Percentiles rank a stretch among this genome's conserved stretches.
Conservation (phyloP, 1,140 invertebrate genomes). For the Carposina sasakii region DNA sequence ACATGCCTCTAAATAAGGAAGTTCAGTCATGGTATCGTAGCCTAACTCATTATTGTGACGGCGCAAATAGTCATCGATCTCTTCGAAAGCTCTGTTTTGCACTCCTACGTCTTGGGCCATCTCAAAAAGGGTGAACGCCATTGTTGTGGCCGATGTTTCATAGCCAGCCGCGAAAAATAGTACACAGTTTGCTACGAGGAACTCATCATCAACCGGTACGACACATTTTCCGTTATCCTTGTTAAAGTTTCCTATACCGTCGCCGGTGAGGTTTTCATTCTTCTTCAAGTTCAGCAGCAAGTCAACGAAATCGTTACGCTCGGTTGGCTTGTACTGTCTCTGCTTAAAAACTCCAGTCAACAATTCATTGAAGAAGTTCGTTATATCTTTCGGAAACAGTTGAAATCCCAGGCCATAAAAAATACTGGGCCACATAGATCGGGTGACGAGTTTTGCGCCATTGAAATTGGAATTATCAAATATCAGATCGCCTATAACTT, state of each 20-base stretch:
- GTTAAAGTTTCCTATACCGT: conserved; percentile 27
- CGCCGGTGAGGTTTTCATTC: conserved; percentile 26
- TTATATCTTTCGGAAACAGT: conserved; percentile 22
- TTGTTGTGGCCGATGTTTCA: conserved; percentile 58
- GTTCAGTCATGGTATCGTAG: conserved; percentile 52
- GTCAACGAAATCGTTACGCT: conserved; percentile 39
- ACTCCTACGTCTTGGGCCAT: conserved; percentile 74
- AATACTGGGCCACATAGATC: conserved; percentile 33
- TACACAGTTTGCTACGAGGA: conserved; percentile 50
- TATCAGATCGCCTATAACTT: conserved; percentile 54
- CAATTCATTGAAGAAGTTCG: conserved; percentile 28
- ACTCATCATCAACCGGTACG: conserved; percentile 16
- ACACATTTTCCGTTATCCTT: background rate
- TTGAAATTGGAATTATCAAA: conserved; percentile 22
- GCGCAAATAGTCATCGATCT: conserved; percentile 66
- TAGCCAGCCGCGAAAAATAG: conserved; percentile 47
- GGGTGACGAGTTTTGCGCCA: conserved; percentile 15
- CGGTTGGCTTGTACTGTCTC: conserved; percentile 23
- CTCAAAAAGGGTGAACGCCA: conserved; percentile 72
- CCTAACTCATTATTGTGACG: conserved; percentile 50
- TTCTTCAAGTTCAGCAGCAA: conserved; percentile 31
- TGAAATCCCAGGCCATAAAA: conserved; percentile 31
- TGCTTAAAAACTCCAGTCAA: conserved; percentile 29
- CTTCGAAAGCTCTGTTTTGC: conserved; percentile 71
- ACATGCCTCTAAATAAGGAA: conserved; percentile 44